A percentile compares a stretch with the other conserved stretches of the same genome.
These are phyloP conservation scores for Latheticus oryzae DNA, from an alignment of 2,888 invertebrate genomes.

Conservation along the genomic window DNA sequence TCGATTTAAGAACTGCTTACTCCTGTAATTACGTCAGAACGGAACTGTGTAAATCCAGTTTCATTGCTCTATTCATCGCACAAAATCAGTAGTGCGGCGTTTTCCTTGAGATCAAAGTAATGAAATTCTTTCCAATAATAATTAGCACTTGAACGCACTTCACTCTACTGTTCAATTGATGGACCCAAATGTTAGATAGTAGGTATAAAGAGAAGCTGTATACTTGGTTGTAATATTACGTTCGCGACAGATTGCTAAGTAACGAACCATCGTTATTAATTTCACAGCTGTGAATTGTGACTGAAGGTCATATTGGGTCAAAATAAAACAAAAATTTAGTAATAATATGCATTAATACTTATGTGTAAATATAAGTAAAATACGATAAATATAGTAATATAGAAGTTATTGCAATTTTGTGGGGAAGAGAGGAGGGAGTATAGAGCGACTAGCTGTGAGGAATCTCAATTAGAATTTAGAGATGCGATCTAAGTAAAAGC, in stretches of 20 bases:
- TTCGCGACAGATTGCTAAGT: conserved; percentile 37
- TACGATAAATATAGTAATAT: no score
- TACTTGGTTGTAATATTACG: conserved; percentile 13
- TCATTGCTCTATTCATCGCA: conserved; percentile 2
- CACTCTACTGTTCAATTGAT: background rate
- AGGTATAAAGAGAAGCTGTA: background rate
- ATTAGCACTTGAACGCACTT: conserved; percentile 7
- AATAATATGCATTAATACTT: no score
- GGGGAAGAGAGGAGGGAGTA: conserved; percentile 43
- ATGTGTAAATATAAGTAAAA: no score
- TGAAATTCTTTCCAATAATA: conserved; percentile 6
- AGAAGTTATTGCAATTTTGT: conserved; percentile 5
- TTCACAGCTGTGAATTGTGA: conserved; percentile 34
- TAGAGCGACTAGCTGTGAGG: conserved; percentile 49
- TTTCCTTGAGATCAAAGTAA: conserved; percentile 4
- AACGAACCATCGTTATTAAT: conserved; percentile 37
- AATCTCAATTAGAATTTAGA: conserved; percentile 65
- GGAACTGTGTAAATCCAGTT: no score
- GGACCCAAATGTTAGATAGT: no score
- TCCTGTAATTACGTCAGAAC: no score
- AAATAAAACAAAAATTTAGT: no score
- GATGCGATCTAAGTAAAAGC: conserved; percentile 64
- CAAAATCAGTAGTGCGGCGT: conserved; percentile 6
- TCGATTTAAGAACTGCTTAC: no score
- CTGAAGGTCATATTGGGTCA: no score